phyloP scores from a whole-genome alignment of 2,888 invertebrate species.

The Eilema griseolum region DNA sequence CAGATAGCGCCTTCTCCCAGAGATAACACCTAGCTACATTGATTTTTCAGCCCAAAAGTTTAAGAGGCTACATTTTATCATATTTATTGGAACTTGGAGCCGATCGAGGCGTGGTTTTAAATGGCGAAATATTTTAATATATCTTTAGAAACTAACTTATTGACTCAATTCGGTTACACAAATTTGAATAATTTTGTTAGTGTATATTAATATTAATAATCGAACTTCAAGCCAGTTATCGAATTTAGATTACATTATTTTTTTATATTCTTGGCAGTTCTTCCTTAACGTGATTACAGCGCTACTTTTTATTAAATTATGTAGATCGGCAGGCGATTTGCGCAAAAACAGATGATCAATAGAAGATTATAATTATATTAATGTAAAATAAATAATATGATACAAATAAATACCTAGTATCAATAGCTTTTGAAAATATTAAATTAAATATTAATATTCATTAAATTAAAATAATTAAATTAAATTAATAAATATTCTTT shows the following conservation, averaged over 20 bases:
- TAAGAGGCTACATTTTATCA: conserved; percentile 1
- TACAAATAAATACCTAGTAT: too few species aligned
- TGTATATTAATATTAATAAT: neutral
- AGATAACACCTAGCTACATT: conserved; percentile 1
- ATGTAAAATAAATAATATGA: too few species aligned
- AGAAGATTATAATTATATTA: neutral
- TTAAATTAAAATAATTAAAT: too few species aligned
- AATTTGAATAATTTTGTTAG: neutral
- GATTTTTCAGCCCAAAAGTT: neutral
- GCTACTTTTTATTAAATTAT: neutral
- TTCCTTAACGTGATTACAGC: neutral
- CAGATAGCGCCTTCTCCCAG: neutral
- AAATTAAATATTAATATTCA: too few species aligned
- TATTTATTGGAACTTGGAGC: neutral
- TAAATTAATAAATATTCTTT: too few species aligned
- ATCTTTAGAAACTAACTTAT: neutral
- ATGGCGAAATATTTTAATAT: neutral
- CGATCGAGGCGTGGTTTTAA: neutral
- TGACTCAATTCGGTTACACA: neutral
- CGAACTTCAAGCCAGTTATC: neutral
- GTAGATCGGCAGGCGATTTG: neutral
- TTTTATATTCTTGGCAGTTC: neutral
- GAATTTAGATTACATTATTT: neutral
- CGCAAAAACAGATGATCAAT: neutral
- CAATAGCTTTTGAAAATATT: too few species aligned